Conservation (phyloP, 1,140 invertebrate genomes). For the Antheraea pernyi region DNA sequence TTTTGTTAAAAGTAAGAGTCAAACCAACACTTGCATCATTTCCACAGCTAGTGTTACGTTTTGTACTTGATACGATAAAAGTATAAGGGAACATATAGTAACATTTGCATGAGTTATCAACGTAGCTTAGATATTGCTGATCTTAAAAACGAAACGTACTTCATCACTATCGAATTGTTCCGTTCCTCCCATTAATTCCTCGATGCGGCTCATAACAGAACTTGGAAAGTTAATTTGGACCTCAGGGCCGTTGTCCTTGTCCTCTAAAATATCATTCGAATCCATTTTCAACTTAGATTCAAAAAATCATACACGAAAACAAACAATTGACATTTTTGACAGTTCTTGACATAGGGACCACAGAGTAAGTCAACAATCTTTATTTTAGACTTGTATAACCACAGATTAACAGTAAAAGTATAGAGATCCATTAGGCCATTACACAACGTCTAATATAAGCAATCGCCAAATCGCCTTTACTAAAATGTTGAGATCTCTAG, state of each 20-base stretch:
- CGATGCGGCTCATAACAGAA: constrained; percentile 71
- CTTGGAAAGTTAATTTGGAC: constrained; percentile 71
- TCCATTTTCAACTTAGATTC: constrained; percentile 45
- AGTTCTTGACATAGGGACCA: neutral
- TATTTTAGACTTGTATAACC: too few species aligned
- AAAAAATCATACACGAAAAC: neutral
- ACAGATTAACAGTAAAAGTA: too few species aligned
- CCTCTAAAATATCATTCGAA: constrained; percentile 59
- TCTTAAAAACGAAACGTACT: constrained; percentile 34
- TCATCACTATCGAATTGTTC: constrained; percentile 95
- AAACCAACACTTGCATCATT: too few species aligned
- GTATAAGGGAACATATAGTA: too few species aligned
- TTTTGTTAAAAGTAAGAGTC: too few species aligned
- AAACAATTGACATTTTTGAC: neutral
- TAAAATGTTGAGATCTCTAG: too few species aligned
- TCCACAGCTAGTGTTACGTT: too few species aligned
- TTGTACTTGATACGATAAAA: too few species aligned
- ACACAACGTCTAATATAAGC: too few species aligned
- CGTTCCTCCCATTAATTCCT: constrained; percentile 91
- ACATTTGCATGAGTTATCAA: neutral
- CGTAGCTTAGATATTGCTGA: neutral
- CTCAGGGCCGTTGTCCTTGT: constrained; percentile 68
- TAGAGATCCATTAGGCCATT: too few species aligned
- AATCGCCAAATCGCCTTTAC: too few species aligned
- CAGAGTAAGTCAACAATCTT: too few species aligned